These are phyloP conservation scores for Paraplagusia blochii DNA, from an alignment of 2,113 vertebrate species.

Conservation along the genomic window DNA sequence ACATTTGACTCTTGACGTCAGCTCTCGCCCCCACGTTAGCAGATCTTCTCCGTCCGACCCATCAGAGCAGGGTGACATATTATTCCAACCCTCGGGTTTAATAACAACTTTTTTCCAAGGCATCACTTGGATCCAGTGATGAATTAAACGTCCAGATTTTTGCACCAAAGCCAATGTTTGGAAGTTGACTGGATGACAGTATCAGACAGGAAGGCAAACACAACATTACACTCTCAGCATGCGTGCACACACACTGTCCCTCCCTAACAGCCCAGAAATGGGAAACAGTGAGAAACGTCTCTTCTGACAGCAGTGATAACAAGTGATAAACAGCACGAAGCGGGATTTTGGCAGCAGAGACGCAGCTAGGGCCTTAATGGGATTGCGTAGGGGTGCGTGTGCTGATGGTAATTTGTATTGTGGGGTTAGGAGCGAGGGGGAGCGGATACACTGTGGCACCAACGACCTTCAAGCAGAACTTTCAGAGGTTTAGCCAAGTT, in stretches of 20 bases:
- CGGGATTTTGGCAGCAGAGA: slow-evolving; percentile 29
- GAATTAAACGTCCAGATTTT: neutral
- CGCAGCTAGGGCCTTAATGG: slow-evolving; percentile 23
- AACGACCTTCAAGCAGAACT: slow-evolving; percentile 33
- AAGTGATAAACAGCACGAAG: slow-evolving; percentile 45
- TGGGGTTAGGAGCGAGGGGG: neutral
- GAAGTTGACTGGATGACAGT: neutral
- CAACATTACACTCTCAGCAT: neutral
- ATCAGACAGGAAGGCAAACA: neutral
- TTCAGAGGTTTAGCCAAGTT: slow-evolving; percentile 22
- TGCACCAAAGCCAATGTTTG: neutral
- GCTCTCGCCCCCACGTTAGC: no score
- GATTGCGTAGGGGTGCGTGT: slow-evolving; percentile 19
- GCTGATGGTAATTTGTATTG: slow-evolving; percentile 40
- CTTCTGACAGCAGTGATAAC: slow-evolving; percentile 32
- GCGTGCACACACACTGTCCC: no score
- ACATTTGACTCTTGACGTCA: no score
- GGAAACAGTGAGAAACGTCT: slow-evolving; percentile 22
- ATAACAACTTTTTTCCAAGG: neutral
- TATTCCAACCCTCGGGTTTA: neutral
- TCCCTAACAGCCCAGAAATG: neutral
- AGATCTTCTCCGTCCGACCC: no score
- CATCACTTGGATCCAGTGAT: neutral
- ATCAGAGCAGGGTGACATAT: neutral
- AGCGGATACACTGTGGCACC: slow-evolving; percentile 13